These are phyloP conservation scores for Metalampra italica DNA, from an alignment of 2,888 invertebrate genomes.

Conservation along the genomic window DNA sequence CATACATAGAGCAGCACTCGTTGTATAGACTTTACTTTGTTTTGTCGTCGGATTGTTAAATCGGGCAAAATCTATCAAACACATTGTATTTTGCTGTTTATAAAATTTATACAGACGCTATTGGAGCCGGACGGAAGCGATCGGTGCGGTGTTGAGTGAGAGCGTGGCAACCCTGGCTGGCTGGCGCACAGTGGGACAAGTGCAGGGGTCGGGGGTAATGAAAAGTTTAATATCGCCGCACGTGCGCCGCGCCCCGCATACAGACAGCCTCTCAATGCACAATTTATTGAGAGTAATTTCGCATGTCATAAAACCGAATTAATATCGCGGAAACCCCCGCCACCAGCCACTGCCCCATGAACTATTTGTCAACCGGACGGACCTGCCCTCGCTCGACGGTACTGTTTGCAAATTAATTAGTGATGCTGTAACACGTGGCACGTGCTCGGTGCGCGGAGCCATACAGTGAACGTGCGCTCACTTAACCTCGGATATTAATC, in stretches of 20 bases:
- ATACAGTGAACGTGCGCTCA: too few relatives aligned
- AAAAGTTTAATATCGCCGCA: slow-evolving; percentile 72
- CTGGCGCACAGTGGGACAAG: too few relatives aligned
- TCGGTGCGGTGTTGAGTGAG: too few relatives aligned
- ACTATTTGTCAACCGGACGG: slow-evolving; percentile 32
- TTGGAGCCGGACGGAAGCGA: too few relatives aligned
- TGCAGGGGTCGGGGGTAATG: slow-evolving; percentile 42
- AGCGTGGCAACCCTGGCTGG: too few relatives aligned
- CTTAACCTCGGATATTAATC: not conserved
- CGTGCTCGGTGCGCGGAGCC: slow-evolving; percentile 19
- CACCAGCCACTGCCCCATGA: slow-evolving; percentile 3
- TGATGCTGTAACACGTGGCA: slow-evolving; percentile 16
- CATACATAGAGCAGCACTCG: too few relatives aligned
- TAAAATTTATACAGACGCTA: too few relatives aligned
- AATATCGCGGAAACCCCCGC: slow-evolving; percentile 39
- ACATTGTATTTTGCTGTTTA: too few relatives aligned
- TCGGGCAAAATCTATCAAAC: too few relatives aligned
- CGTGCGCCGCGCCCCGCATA: slow-evolving; percentile 37
- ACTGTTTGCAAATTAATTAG: slow-evolving; percentile 19
- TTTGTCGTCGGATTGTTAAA: too few relatives aligned
- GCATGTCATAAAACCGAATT: slow-evolving; percentile 76
- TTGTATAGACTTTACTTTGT: too few relatives aligned
- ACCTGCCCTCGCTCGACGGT: slow-evolving; percentile 4
- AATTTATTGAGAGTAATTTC: slow-evolving; percentile 73
- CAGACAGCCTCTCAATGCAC: slow-evolving; percentile 46